Evolutionary conservation across 2,797 vertebrate species (phyloP).

Genomic region (Rhinophrynus dorsalis): DNA sequence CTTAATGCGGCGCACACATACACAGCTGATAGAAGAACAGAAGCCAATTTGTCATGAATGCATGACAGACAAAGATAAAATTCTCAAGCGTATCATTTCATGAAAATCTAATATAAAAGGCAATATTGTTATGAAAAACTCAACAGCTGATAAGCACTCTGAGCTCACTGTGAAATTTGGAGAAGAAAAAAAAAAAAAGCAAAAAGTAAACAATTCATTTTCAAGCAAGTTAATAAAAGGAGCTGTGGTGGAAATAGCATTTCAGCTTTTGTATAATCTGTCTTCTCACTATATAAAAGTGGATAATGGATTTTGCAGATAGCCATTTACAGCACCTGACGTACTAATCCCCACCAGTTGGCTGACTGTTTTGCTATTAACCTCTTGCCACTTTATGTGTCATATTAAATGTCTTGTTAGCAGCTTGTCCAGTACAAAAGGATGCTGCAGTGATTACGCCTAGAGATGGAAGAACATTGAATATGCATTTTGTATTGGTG

Average conservation of each 20-base stretch:
- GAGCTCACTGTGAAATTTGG: background rate
- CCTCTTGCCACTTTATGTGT: slow-evolving; percentile 14
- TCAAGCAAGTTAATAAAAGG: background rate
- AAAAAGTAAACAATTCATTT: background rate
- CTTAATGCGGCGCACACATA: background rate
- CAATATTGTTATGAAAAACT: background rate
- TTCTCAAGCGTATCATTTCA: background rate
- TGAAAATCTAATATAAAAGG: background rate
- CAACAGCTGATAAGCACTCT: background rate
- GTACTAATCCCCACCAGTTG: background rate
- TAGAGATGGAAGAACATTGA: background rate
- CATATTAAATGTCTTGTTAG: slow-evolving; percentile 13
- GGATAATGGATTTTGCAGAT: slow-evolving; percentile 18
- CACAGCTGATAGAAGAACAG: background rate
- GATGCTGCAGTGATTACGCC: background rate
- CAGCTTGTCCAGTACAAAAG: background rate
- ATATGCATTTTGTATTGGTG: background rate
- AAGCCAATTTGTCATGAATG: background rate
- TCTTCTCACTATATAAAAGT: background rate
- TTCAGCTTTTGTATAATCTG: background rate
- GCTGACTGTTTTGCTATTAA: slow-evolving; percentile 15
- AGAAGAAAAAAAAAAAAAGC: background rate
- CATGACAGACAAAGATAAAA: background rate
- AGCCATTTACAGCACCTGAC: background rate
- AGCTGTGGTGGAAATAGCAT: background rate